Conservation (phyloP, 2,888 invertebrate species). For the Ramazzottius varieornatus region DNA sequence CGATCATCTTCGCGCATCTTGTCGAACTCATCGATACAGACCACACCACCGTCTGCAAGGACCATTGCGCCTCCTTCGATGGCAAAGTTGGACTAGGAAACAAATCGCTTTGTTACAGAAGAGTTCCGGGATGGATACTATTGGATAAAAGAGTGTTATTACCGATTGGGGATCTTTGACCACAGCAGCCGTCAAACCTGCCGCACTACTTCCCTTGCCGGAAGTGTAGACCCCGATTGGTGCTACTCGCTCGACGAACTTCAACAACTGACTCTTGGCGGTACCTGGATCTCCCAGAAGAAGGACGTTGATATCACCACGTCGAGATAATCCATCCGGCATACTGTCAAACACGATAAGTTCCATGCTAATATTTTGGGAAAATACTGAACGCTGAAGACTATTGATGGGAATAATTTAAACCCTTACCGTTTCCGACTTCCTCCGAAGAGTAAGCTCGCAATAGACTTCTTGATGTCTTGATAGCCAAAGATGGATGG, state of each 20-base stretch:
- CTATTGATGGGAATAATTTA: conserved; percentile 18
- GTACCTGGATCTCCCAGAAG: conserved; percentile 94
- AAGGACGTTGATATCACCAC: conserved; percentile 86
- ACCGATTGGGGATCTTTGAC: conserved; percentile 71
- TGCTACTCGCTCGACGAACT: conserved; percentile 80
- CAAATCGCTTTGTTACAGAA: too few species aligned
- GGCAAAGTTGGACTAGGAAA: conserved; percentile 55
- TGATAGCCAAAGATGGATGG: conserved; percentile 79
- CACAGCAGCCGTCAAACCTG: conserved; percentile 91
- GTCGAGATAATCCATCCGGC: conserved; percentile 75
- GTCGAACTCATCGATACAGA: conserved; percentile 98
- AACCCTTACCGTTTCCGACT: conserved; percentile 27
- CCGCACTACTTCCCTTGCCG: conserved; percentile 97
- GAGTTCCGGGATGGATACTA: too few species aligned
- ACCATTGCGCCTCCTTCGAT: conserved; percentile 99
- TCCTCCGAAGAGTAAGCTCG: conserved; percentile 78
- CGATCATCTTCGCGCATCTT: conserved; percentile 98
- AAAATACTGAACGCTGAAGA: conserved; percentile 39
- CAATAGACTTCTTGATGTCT: conserved; percentile 90
- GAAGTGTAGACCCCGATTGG: conserved; percentile 85
- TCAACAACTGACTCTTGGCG: conserved; percentile 89
- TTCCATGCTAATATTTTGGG: too few species aligned
- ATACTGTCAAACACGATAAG: conserved; percentile 25
- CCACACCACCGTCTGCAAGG: conserved; percentile 89
- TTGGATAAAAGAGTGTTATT: too few species aligned